Base-by-base conservation (phyloP, 2,797 vertebrate genomes). In the Rhinogobio ventralis region DNA sequence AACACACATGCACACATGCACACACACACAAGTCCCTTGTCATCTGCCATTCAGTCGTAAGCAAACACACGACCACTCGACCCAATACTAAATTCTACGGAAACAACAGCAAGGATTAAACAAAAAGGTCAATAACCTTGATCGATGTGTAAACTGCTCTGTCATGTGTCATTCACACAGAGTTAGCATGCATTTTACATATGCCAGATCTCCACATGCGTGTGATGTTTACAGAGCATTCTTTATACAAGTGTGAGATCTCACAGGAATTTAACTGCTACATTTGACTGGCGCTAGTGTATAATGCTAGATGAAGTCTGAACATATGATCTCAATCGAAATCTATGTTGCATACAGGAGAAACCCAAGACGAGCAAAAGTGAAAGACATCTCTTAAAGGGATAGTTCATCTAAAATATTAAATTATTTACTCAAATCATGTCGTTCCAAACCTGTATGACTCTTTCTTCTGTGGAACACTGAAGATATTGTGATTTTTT, bases 71-170 rank as follows among this genome's bases (percentile, higher is more conserved):
- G 84, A 87, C 87, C 85, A 86, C 86, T 91, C 90, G 84, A 57
- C 89, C 83, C 25, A 36, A 83, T 81, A 76, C 79, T 76, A 68
- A 42, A 72, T 68, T 66, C 14, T 14, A 45, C 11, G 46, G 53
- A 74, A 66, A 72, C 28, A 84, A 73, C 79, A 72, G 25, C 1
- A 2, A 39, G 55, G 57, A 49, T 57, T 93, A 94, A 94, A 94
- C 91, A 94, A 93, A 91, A 94, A 95, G 91, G 90, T 82, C 88
- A 82, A 76, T 84, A 82, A 89, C 88, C 88, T 89, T 89, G 84
- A 88, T 90, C 73, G 45, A 89, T 84, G 91, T 89, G 91, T 87
- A 89, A 89, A 80, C 89, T 85, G 66, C 79, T 86, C 79, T 82
- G 88, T 89, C 78, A 87, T 84, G 90, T 91, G 92, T 94, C 93